Evolutionary conservation across 2,888 invertebrate genomes (phyloP).

Genomic region (Plebejus anna): DNA sequence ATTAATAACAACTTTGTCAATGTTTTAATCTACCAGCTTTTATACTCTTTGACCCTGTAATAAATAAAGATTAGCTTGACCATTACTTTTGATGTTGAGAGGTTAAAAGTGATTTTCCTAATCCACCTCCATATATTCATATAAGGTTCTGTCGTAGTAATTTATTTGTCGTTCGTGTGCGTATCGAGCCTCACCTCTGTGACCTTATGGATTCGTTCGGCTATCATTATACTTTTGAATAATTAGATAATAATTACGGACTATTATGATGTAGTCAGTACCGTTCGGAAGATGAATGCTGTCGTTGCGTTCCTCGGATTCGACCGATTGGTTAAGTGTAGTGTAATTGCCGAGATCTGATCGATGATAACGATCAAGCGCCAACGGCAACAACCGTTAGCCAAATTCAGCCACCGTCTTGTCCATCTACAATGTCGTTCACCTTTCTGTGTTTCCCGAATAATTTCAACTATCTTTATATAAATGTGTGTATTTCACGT

Average conservation of each 20-base stretch:
- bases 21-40: neutral
- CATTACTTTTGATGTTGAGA: conserved; percentile 3
- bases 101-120: conserved; percentile 4
- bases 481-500: conserved; percentile 38
- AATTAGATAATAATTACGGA: conserved; percentile 9
- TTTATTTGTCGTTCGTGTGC: conserved; percentile 11
- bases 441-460: conserved; percentile 45
- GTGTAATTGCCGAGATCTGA: conserved; percentile 75
- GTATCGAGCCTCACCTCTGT: conserved; percentile 17
- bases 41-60: neutral
- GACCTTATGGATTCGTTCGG: conserved; percentile 14
- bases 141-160: conserved; percentile 14
- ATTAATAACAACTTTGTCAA: neutral
- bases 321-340: conserved; percentile 56
- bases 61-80: neutral
- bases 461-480: conserved; percentile 41
- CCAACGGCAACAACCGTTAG: conserved; percentile 62
- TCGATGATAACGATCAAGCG: conserved; percentile 72
- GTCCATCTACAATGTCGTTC: conserved; percentile 57
- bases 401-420: conserved; percentile 72
- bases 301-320: conserved; percentile 51
- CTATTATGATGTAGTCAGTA: conserved; percentile 6
- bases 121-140: conserved; percentile 14
- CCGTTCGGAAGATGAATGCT: neutral
- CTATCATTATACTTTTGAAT: conserved; percentile 20